Evolutionary conservation across 2,113 vertebrate genomes (phyloP), one percentile per base, ranked within the genome.

Genomic region (Campylomormyrus numenius): DNA sequence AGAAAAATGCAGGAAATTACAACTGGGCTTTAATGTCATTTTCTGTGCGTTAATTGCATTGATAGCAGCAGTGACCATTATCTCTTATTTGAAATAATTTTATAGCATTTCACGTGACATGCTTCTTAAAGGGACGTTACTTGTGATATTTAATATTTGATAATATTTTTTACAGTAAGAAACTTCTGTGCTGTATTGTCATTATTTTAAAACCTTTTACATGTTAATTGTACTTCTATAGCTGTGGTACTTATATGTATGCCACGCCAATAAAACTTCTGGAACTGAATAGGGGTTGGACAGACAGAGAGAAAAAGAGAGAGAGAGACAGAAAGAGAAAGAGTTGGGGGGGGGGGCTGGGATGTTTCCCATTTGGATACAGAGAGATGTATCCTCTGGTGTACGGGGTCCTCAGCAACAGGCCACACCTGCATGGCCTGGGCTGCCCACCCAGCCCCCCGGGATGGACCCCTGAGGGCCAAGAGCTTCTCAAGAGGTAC

Each of bases 351-450:
- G n/a, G 24, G 58, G 58, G 3, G 35, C 87, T 21, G 52, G 35
- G 53, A 11, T 88, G 35, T 42, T 62, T 62, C 13, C 3, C 17
- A 1, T 24, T 35, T 45, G 19, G 35, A 88, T 21, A 52, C n/a
- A 87, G 48, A 87, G 49, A 8, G 45, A 52, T 77, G 91, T 49
- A 53, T 92, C 89, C 88, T 91, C 89, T 88, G 77, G 89, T 83
- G 50, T 93, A 89, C 70, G 62, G 93, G 93, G 91, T 94, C 93
- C 93, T 93, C 93, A 90, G 91, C 1, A 21, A 94, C 91, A 85
- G 88, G 35, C 74, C 31, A 42, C 85, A 88, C 89, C n/a, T 91
- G 91, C 21, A 93, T 85, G 52, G 49, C 86, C 87, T 85, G 89
- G 91, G 90, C 27, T 21, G 53, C 89, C 91, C 90, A 90, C 91